These are phyloP conservation scores for Phytoseiulus persimilis DNA, from an alignment of 2,888 invertebrate species.

Conservation along the genomic window DNA sequence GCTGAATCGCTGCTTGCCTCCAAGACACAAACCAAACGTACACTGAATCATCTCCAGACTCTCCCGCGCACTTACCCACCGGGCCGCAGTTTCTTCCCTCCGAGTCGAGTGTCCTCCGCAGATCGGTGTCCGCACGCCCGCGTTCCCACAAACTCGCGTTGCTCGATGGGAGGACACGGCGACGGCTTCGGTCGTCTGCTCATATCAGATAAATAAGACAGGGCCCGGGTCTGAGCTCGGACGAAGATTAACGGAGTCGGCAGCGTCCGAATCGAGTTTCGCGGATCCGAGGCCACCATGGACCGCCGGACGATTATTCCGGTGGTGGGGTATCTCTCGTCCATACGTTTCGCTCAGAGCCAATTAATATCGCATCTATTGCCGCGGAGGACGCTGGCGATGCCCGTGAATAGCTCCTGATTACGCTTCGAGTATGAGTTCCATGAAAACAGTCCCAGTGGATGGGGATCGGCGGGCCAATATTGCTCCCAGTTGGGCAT, in stretches of 20 bases:
- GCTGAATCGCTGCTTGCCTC: not conserved
- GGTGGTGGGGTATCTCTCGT: not conserved
- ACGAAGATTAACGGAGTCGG: too few relatives aligned
- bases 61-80: not conserved
- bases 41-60: not conserved
- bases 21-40: not conserved
- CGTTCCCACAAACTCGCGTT: too few relatives aligned
- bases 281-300: not conserved
- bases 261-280: not conserved
- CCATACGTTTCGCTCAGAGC: not conserved
- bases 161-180: too few relatives aligned
- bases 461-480: not conserved
- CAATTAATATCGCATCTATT: not conserved
- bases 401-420: not conserved
- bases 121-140: too few relatives aligned
- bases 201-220: too few relatives aligned
- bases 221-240: too few relatives aligned
- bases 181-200: too few relatives aligned
- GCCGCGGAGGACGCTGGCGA: not conserved
- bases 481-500: conserved; percentile 37
- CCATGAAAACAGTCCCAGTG: not conserved
- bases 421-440: not conserved
- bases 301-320: not conserved
- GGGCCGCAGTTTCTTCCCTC: not conserved
- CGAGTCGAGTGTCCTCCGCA: too few relatives aligned